A percentile compares a stretch with the other conserved stretches of the same genome.
Evolutionary conservation across 2,113 vertebrate genomes (phyloP).

Genomic region (Zapornia atra): DNA sequence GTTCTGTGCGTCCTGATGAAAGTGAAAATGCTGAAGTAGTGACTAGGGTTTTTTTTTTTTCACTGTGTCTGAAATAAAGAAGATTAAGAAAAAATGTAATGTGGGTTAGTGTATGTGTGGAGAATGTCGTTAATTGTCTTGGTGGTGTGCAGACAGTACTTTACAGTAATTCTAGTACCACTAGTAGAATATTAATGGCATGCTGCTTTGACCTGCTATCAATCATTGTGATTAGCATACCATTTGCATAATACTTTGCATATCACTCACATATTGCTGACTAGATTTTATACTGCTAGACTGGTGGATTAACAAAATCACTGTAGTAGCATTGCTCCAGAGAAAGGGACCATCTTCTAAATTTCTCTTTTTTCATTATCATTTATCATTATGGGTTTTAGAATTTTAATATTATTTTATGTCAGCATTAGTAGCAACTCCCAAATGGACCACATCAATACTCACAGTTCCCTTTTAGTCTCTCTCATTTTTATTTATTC

Average conservation of each 20-base stretch:
- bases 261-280: background rate
- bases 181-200: background rate
- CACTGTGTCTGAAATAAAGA: constrained; percentile 30
- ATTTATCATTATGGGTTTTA: background rate
- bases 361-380: background rate
- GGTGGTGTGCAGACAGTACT: constrained; percentile 2
- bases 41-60: background rate
- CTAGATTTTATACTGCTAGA: constrained; percentile 8
- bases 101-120: background rate
- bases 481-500: background rate
- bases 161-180: constrained; percentile 9
- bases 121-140: constrained; percentile 31
- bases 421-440: background rate
- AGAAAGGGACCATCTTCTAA: background rate
- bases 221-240: background rate
- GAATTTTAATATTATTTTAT: background rate
- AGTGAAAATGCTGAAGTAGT: background rate
- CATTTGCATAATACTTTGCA: background rate
- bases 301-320: background rate
- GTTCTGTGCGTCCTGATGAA: background rate
- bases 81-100: background rate
- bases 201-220: constrained; percentile 40
- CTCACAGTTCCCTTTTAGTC: background rate
- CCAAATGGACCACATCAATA: background rate
- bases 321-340: background rate